phyloP scores from a whole-genome alignment of 2,797 vertebrate genomes.

The Artibeus lituratus region DNA sequence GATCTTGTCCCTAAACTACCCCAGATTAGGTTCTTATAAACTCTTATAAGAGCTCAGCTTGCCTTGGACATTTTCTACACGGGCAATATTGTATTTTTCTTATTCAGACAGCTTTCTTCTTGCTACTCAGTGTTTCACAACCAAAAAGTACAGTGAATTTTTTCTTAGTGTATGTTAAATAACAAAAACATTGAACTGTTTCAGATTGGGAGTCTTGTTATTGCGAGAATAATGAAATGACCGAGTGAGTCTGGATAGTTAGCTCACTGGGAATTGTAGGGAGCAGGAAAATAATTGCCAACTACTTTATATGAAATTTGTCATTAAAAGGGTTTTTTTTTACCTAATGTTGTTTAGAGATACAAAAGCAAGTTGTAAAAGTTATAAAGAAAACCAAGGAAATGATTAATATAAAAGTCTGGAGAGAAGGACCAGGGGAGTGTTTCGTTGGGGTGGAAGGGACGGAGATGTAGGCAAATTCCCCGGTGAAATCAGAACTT shows the following conservation, averaged over 20 bases:
- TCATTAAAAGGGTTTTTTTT: background rate
- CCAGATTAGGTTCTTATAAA: background rate
- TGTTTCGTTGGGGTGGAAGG: background rate
- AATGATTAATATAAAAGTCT: background rate
- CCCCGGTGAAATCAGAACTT: background rate
- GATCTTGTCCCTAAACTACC: background rate
- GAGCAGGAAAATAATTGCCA: background rate
- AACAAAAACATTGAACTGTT: background rate
- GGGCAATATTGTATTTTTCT: background rate
- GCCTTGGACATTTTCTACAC: background rate
- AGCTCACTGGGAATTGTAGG: background rate
- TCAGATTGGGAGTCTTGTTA: background rate
- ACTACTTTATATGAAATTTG: background rate
- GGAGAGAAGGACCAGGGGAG: background rate
- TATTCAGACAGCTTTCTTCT: background rate
- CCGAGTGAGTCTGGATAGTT: background rate
- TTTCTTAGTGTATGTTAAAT: background rate
- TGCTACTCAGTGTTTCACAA: background rate
- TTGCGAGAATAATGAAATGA: background rate
- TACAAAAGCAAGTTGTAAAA: background rate
- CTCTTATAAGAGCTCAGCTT: background rate
- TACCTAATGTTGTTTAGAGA: background rate
- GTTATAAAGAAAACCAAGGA: background rate
- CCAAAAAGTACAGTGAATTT: background rate
- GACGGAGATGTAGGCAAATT: background rate